These are phyloP conservation scores for Dynastes maya DNA, from an alignment of 2,888 invertebrate genomes.

Conservation along the genomic window DNA sequence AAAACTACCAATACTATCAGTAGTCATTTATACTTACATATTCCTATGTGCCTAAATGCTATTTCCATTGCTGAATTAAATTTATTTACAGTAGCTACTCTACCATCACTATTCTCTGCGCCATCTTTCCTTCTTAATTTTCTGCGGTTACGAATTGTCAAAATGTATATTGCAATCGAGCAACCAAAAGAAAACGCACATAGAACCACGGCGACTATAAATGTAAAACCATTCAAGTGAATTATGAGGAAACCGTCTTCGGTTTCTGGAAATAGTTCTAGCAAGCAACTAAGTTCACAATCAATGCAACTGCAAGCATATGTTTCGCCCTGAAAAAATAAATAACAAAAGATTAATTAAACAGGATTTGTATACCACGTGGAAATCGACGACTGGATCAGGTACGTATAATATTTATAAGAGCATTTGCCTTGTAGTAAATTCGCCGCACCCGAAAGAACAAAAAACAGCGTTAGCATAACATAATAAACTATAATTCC, in stretches of 20 bases:
- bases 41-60: slow-evolving; percentile 70
- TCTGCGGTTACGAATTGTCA: neutral
- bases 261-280: slow-evolving; percentile 68
- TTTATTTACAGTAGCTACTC: slow-evolving; percentile 37
- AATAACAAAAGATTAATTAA: slow-evolving; percentile 5
- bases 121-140: neutral
- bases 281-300: slow-evolving; percentile 78
- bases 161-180: slow-evolving; percentile 38
- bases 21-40: slow-evolving; percentile 63
- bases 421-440: too few species aligned
- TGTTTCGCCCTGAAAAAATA: slow-evolving; percentile 69
- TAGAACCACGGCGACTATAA: slow-evolving; percentile 76
- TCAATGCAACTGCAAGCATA: slow-evolving; percentile 86
- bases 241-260: slow-evolving; percentile 73
- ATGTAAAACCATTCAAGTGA: slow-evolving; percentile 77
- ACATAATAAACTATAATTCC: too few species aligned
- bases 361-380: too few species aligned
- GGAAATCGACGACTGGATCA: too few species aligned
- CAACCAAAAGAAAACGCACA: slow-evolving; percentile 58
- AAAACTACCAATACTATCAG: too few species aligned
- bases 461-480: too few species aligned
- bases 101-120: neutral
- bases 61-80: slow-evolving; percentile 62
- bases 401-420: too few species aligned
- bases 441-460: too few species aligned